phyloP scores from a whole-genome alignment of 2,113 vertebrate species.

The Danio rerio region DNA sequence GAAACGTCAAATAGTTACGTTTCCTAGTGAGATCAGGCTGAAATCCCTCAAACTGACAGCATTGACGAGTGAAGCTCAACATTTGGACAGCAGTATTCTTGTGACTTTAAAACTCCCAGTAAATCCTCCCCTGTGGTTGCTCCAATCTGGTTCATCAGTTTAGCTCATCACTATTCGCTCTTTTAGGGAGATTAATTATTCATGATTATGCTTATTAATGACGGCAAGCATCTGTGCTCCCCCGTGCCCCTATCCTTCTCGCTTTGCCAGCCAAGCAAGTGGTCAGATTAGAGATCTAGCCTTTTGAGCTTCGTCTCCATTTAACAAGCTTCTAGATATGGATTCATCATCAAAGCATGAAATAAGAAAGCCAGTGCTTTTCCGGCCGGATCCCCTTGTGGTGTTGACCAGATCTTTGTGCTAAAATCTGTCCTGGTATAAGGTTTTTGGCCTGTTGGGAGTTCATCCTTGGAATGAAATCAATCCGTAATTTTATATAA shows the following conservation, averaged over 20 bases:
- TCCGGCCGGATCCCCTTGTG: conserved; percentile 41
- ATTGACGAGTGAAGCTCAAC: background rate
- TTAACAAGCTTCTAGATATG: conserved; percentile 34
- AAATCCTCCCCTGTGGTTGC: conserved; percentile 53
- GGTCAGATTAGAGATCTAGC: conserved; percentile 43
- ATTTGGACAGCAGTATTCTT: background rate
- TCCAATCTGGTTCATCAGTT: conserved; percentile 66
- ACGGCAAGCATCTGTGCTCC: conserved; percentile 67
- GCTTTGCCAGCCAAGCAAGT: conserved; percentile 26
- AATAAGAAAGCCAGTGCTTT: conserved; percentile 48
- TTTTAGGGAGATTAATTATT: conserved; percentile 75
- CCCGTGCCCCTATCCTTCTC: conserved; percentile 36
- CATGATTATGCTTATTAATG: conserved; percentile 81
- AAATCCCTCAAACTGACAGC: no score
- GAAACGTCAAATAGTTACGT: no score
- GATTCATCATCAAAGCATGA: conserved; percentile 32
- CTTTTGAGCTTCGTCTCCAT: conserved; percentile 6
- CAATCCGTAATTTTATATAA: background rate
- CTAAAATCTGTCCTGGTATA: conserved; percentile 6
- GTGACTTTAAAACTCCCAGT: background rate
- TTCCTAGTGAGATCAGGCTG: no score
- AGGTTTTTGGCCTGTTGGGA: background rate
- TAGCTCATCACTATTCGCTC: conserved; percentile 65
- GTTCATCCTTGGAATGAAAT: background rate
- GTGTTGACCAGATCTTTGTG: conserved; percentile 6